Evolutionary conservation across 1,140 invertebrate genomes (phyloP).

Genomic region (Tetramorium alpestre): DNA sequence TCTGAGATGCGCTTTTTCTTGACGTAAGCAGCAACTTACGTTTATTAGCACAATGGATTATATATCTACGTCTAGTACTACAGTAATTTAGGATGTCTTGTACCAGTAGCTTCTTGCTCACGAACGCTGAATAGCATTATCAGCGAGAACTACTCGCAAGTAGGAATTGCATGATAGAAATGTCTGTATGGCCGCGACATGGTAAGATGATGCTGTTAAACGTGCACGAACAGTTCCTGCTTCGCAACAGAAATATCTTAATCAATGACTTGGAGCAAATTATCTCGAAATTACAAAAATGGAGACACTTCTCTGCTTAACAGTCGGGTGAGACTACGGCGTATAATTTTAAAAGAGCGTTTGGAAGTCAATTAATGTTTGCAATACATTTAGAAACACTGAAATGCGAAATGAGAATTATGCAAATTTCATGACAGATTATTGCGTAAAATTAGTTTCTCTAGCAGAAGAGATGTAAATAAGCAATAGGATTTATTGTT

Average conservation of each 20-base stretch:
- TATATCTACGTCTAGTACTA: neutral
- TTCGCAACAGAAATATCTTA: neutral
- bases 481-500: neutral
- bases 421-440: neutral
- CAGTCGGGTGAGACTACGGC: neutral
- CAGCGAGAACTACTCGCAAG: slow-evolving; percentile 35
- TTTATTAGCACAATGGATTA: slow-evolving; percentile 11
- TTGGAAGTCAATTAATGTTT: neutral
- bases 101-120: slow-evolving; percentile 33
- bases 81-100: neutral
- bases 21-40: neutral
- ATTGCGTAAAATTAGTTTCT: neutral
- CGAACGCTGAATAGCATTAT: slow-evolving; percentile 40
- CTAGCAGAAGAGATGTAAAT: neutral
- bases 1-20: neutral
- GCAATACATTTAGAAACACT: neutral
- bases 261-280: neutral
- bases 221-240: neutral
- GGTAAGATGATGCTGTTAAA: slow-evolving; percentile 26
- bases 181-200: neutral
- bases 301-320: neutral
- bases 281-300: neutral
- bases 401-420: neutral
- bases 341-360: too few species aligned
- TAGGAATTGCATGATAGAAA: slow-evolving; percentile 23